Conservation (phyloP, 2,113 vertebrate species). For the Chaetura pelagica region DNA sequence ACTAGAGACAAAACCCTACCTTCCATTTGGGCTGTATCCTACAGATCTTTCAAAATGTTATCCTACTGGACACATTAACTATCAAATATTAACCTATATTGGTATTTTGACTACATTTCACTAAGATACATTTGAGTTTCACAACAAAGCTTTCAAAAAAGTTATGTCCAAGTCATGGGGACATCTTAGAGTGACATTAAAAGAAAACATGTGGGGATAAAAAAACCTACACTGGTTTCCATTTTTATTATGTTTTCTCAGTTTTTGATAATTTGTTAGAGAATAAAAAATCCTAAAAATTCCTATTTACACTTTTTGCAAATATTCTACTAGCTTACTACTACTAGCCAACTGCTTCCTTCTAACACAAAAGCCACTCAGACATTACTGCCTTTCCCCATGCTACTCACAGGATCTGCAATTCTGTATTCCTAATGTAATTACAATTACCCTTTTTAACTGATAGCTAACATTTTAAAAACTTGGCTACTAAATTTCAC, state of each 20-base stretch:
- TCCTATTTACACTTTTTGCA: background rate
- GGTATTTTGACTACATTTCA: background rate
- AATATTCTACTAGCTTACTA: too few species aligned
- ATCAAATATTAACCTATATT: background rate
- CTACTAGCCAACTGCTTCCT: background rate
- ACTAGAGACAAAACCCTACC: background rate
- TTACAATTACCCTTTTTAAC: background rate
- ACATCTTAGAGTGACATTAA: background rate
- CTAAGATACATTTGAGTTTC: background rate
- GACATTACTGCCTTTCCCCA: background rate
- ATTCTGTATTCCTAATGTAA: background rate
- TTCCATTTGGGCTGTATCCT: background rate
- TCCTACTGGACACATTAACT: background rate
- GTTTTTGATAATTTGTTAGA: background rate
- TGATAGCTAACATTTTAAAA: background rate
- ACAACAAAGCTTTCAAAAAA: background rate
- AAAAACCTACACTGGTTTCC: background rate
- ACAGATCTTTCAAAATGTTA: background rate
- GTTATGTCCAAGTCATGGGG: background rate
- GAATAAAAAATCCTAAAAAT: background rate
- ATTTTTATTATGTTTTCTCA: background rate
- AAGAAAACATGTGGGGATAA: background rate
- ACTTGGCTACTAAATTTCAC: background rate
- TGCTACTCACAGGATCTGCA: fast-evolving
- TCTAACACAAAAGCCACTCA: background rate